Base-by-base conservation (phyloP, 2,888 invertebrate species). In the Conops quadrifasciatus region DNA sequence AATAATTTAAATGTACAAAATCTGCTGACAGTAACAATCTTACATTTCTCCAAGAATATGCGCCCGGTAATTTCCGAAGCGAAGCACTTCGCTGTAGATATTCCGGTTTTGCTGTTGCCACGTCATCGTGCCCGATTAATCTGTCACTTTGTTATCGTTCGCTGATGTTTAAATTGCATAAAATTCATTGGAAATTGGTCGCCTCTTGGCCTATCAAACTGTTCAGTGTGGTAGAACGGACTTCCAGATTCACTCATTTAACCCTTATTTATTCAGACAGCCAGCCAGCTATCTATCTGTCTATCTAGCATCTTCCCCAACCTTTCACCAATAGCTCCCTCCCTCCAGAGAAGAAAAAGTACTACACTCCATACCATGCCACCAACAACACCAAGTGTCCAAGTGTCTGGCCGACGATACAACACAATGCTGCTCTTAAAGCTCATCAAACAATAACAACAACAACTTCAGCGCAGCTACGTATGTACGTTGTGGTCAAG, bases 101-200 rank as follows among this genome's bases (percentile, higher is more conserved):
- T n/a, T n/a, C 15, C n/a, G 15, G 36, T 36, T 4, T 21, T 19
- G 43, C 62, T 62, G n/a, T 62, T 43, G 60, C 43, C n/a, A n/a
- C 43, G 62, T 62, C 15, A 62, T 19, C 19, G 56, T 21, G 47
- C 24, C 43, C 58, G 45, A 45, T 56, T 43, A 67, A 58, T 45
- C 24, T 58, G 67, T 67, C 58, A 56, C 49, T 67, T 67, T 67
- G 67, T 58, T 58, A n/a, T 67, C 58, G 58, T n/a, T n/a, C n/a
- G 67, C 43, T 67, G 67, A 67, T 58, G 58, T 56, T 45, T 58
- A 67, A 67, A 67, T 67, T 67, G 58, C 26, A 58, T 56, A 43
- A 58, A 67, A 58, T 67, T 67, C 45, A 56, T 45, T 19, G 53
- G 24, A 28, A 67, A 58, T 43, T 67, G 58, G 58, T 67, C 67